Evolutionary conservation across 2,113 vertebrate species (phyloP).

Genomic region (Ondatra zibethicus): DNA sequence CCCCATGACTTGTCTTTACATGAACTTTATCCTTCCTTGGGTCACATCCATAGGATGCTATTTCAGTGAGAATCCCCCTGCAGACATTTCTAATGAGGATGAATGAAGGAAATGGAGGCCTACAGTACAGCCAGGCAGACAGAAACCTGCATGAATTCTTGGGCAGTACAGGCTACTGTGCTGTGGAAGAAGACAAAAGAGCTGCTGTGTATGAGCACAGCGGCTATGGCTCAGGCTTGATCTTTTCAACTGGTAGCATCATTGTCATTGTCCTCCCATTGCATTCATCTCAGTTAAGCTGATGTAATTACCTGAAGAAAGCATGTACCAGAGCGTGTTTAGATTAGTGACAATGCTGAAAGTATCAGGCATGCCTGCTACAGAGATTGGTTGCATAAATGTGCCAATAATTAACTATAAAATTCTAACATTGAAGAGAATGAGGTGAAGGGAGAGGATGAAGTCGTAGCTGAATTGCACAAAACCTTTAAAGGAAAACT

Average conservation of each 20-base stretch:
- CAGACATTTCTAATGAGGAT: not conserved
- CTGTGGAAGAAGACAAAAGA: not conserved
- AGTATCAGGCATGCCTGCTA: not conserved
- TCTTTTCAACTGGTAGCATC: constrained; percentile 6
- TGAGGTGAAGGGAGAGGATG: not conserved
- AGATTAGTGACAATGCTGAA: not conserved
- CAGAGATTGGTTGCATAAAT: not conserved
- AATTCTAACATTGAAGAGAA: not conserved
- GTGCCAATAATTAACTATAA: not conserved
- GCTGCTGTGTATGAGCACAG: constrained; percentile 11
- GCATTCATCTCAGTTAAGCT: not conserved
- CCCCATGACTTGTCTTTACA: not conserved
- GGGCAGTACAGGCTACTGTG: not conserved
- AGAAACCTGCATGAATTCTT: not conserved
- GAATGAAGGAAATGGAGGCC: constrained; percentile 22
- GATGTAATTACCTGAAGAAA: constrained; percentile 9
- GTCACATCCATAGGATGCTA: not conserved
- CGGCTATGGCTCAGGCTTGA: not conserved
- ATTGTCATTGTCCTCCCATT: not conserved
- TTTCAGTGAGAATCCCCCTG: not conserved
- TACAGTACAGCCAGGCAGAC: not conserved
- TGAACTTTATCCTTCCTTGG: not conserved
- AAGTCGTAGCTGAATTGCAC: not conserved
- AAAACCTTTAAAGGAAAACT: not conserved
- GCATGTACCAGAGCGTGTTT: not conserved